Base-by-base conservation (phyloP, 2,113 vertebrate species). In the Hippocampus comes region DNA sequence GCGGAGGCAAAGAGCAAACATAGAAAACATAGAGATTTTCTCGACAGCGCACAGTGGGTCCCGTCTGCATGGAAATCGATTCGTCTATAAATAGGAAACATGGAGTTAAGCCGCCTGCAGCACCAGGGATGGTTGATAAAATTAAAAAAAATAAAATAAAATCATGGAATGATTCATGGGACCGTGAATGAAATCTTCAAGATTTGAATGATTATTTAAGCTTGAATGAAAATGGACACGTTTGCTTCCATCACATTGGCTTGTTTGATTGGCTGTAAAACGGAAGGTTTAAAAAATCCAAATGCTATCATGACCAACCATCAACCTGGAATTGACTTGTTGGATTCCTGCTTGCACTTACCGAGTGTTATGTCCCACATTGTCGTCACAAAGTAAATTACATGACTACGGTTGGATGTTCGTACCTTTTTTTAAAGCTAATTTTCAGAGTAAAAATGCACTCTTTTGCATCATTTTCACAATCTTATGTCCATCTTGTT, bases 401-500 rank as follows among this genome's bases (percentile, higher is more conserved):
- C 30, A 30, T 30, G 30, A 30, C 30, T 2, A 30, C 30, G 2
- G 30, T 30, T 30, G 30, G 30, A 4, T 43, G 11, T 2, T 12
- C 11, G 7, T 42, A 42, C 11, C 11, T 43, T 43, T 27, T 59
- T 23, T 57, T 59, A 14, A 27, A 59, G 10, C 56, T 25, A 14
- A 23, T 14, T 14, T 41, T 20, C 9, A 34, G 61, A 41, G 61
- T 43, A 64, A 64, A 64, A 43, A 42, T 23, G 10, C 20, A n/a
- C 38, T 55, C 21, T 43, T 8, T 41, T 25, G 9, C 43, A 72
- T 38, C 18, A 34, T 30, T 49, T 61, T 51, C 20, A 77, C 71
- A 63, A 46, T 18, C 23, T 4, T 55, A 18, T 63, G 43, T 82
- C 70, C 64, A 84, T 80, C 68, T 74, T 71, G 53, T 56, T 74